phyloP scores from a whole-genome alignment of 2,888 invertebrate genomes.

The Pammene fasciana region DNA sequence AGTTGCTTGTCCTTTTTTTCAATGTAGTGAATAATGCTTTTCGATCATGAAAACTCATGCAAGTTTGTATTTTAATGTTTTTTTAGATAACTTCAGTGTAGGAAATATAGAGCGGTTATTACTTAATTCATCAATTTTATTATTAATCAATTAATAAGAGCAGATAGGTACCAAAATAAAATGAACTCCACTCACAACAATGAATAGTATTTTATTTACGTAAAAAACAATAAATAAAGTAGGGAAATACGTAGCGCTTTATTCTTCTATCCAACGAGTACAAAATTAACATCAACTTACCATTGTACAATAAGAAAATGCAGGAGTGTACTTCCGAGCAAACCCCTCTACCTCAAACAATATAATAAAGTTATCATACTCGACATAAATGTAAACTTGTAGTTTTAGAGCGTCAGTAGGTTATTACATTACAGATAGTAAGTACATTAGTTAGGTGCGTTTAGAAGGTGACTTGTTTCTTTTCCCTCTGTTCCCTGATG shows the following conservation, averaged over 20 bases:
- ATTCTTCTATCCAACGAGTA: conserved; percentile 74
- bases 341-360: conserved; percentile 63
- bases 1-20: no score
- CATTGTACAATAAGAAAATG: conserved; percentile 67
- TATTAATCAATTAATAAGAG: no score
- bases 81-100: no score
- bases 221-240: conserved; percentile 64
- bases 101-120: no score
- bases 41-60: no score
- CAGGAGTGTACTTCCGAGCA: conserved; percentile 68
- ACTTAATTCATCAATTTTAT: no score
- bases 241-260: conserved; percentile 68
- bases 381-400: conserved; percentile 51
- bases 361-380: conserved; percentile 40
- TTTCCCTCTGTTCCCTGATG: conserved; percentile 74
- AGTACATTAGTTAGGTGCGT: conserved; percentile 42
- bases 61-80: no score
- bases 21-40: no score
- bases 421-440: conserved; percentile 46
- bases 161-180: background rate
- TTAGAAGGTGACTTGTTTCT: conserved; percentile 81
- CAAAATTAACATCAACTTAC: conserved; percentile 72
- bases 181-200: conserved; percentile 16
- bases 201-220: conserved; percentile 35
- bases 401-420: conserved; percentile 55